Percentiles rank a stretch among this genome's conserved stretches.
Conservation (phyloP, 1,140 invertebrate genomes). For the Ylistrum balloti region DNA sequence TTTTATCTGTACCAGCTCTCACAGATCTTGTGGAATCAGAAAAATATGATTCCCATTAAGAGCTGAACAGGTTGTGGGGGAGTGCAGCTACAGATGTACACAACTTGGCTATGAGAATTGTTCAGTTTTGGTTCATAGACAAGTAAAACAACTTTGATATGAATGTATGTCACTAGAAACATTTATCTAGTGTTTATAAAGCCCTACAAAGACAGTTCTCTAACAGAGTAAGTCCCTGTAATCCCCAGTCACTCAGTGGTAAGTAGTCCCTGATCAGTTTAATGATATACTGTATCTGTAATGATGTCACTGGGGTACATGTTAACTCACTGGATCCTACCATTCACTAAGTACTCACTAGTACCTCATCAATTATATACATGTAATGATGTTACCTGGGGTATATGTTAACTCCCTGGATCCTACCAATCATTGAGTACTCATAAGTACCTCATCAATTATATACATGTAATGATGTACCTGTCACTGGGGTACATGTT, state of each 20-base stretch:
- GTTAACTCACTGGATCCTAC: too few relatives aligned
- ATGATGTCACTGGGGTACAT: not conserved
- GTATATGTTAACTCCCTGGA: too few relatives aligned
- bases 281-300: not conserved
- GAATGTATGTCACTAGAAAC: not conserved
- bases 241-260: slow-evolving; percentile 22
- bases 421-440: too few relatives aligned
- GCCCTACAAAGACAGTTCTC: not conserved
- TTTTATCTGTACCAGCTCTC: not conserved
- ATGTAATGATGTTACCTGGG: not conserved
- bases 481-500: not conserved
- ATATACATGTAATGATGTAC: not conserved
- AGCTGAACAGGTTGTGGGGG: not conserved
- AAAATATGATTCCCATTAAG: not conserved
- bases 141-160: not conserved
- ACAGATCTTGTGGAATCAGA: not conserved
- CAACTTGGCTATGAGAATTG: not conserved
- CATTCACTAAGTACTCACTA: too few relatives aligned
- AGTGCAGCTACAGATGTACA: not conserved
- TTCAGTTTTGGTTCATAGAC: not conserved
- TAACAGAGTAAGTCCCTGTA: slow-evolving; percentile 16
- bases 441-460: too few relatives aligned
- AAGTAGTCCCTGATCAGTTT: slow-evolving; percentile 13
- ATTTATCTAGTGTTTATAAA: not conserved
- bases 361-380: too few relatives aligned